Base-by-base conservation (phyloP, 2,797 vertebrate genomes). In the Falco biarmicus region DNA sequence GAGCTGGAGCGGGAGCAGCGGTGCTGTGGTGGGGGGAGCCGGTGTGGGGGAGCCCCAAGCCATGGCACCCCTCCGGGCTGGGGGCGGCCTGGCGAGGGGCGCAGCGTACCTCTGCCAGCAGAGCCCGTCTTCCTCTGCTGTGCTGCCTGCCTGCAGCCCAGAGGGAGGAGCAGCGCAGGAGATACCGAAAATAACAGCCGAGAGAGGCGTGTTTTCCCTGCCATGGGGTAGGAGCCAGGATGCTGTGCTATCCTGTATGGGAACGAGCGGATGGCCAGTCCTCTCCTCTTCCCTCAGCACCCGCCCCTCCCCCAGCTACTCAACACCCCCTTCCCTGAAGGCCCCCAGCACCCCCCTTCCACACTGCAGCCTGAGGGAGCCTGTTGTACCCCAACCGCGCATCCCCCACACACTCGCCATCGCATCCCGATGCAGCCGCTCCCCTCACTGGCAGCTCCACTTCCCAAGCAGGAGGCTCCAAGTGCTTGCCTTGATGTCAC, bases 121-220 rank as follows among this genome's bases (percentile, higher is more conserved):
- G 10, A 13, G 48, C 37, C 37, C 7, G 3, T 37, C 60, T 17
- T 15, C 60, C 54, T 25, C 65, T 7, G 45, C 4, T 41, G 39
- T 41, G 10, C 60, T 68, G 32, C 29, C 51, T 1, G 22, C 39
- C 47, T 24, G 77, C 48, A 13, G 89, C 63, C 41, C 68, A 4
- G 78, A 76, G 74, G 90, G 78, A 75, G 90, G 87, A 76, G 64
- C 51, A 3, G 65, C 47, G 69, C 50, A 74, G 86, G 50, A 87
- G 45, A 68, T 16, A 43, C 26, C 13, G 4, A 79, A 78, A 90
- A 79, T 51, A 78, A 31, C 73, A 71, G 41, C 39, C 0, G 12
- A 15, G 63, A 56, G 54, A 51, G 48, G 61, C 54, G 16, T 26
- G 7, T 45, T 26, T 61, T 82, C n/a, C 60, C 65, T 19, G 64